A percentile compares a stretch with the other conserved stretches of the same genome.
Conservation (phyloP, 2,888 invertebrate genomes). For the Drosophila anceps region DNA sequence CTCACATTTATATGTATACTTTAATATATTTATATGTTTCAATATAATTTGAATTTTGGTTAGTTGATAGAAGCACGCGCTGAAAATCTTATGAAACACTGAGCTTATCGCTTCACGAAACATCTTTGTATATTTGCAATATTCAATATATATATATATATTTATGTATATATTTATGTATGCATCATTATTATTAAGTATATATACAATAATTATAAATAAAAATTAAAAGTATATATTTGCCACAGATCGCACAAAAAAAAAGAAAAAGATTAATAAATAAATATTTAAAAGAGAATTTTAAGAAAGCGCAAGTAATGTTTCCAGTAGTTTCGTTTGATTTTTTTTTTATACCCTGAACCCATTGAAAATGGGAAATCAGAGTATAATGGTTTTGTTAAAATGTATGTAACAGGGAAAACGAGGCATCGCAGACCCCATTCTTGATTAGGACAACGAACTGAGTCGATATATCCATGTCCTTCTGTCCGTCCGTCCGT, state of each 20-base stretch:
- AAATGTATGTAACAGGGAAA: no score
- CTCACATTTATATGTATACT: no score
- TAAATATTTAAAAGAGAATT: slow-evolving; percentile 10
- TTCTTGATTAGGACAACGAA: no score
- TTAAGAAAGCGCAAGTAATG: slow-evolving; percentile 63
- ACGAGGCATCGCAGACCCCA: no score
- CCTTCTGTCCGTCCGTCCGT: no score
- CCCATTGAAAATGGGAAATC: no score
- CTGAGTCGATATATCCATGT: no score
- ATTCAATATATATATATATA: no score
- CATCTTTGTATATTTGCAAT: slow-evolving; percentile 7
- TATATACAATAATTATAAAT: slow-evolving; percentile 29
- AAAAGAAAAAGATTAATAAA: slow-evolving; percentile 2
- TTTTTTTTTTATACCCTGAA: no score
- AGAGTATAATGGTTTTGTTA: no score
- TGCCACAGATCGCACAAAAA: slow-evolving; percentile 15
- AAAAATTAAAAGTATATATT: slow-evolving; percentile 26
- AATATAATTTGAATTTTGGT: background rate
- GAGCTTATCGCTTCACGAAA: slow-evolving; percentile 32
- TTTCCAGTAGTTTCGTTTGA: slow-evolving; percentile 42
- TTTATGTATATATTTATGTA: slow-evolving; percentile 4
- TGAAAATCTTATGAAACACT: slow-evolving; percentile 28
- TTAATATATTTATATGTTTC: background rate
- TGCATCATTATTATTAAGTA: background rate
- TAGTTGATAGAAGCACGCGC: slow-evolving; percentile 16